Base-by-base conservation (phyloP, 2,797 vertebrate genomes). In the Pteropus rufus region DNA sequence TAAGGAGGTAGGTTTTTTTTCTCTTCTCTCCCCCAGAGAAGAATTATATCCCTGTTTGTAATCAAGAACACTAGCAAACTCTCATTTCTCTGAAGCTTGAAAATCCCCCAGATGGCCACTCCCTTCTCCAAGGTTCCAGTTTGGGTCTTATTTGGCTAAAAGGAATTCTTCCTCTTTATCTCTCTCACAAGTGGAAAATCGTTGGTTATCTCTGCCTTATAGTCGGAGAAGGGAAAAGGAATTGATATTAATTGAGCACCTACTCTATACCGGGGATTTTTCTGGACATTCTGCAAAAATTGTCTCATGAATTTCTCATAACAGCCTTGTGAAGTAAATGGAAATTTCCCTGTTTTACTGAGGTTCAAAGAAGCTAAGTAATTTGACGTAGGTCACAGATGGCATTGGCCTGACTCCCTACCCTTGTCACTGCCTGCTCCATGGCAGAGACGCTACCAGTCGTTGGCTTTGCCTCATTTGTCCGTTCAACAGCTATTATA, bases 81-180 rank as follows among this genome's bases (percentile, higher is more conserved):
- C 83, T 76, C 19, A 44, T 46, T 95, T 94, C 58, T 92, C 64
- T 95, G 82, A 83, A 95, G 82, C 41, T 41, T 73, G 41, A 97
- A 94, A 84, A 75, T 82, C 54, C 56, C 73, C 62, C 75, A 58
- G 36, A 54, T 95, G 89, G 29, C 52, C 64, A 60, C 67, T 90
- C 31, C 41, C 80, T 97, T 87, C 60, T 62, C 60, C 41, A 29
- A 3, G 54, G 23, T 62, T 94, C 84, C 76, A 87, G 54, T 94
- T 62, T 84, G 85, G 60, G 76, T 73, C 44, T 93, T 60, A 44
- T 9, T 62, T 67, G 90, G 24, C 72, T 80, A 29, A 65, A 94
- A 91, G 62, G 36, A 94, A 72, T 69, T 76, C 31, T 93, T 64
- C 72, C 46, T 82, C 12, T 79, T 88, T 76, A 80, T 93, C 90